Conservation (phyloP, 2,113 vertebrate genomes). For the Hippolais icterina region DNA sequence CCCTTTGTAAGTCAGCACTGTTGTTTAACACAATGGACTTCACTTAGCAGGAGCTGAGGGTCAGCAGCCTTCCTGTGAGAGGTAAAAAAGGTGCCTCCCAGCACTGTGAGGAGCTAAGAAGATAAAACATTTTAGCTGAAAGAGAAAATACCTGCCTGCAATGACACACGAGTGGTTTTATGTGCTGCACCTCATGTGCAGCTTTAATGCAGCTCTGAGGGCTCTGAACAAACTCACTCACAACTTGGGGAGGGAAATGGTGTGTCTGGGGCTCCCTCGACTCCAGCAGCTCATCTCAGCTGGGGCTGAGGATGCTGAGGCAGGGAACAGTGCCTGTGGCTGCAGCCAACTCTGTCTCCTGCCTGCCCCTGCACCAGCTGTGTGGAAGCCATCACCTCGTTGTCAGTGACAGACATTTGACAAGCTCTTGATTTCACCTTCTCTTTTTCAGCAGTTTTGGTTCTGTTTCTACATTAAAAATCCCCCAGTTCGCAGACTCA, state of each 20-base stretch:
- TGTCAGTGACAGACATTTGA: background rate
- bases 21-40: constrained; percentile 42
- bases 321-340: background rate
- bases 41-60: constrained; percentile 6
- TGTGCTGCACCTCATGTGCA: background rate
- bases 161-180: background rate
- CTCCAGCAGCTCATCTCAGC: background rate
- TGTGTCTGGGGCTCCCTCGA: background rate
- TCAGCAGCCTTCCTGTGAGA: constrained; percentile 11
- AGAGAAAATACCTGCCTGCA: background rate
- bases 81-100: constrained; percentile 30
- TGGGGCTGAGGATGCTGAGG: background rate
- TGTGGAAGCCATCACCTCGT: too few species aligned
- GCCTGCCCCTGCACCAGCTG: background rate
- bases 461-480: background rate
- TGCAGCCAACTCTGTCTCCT: background rate
- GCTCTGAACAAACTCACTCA: background rate
- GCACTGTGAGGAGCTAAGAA: constrained; percentile 3
- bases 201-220: background rate
- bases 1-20: background rate
- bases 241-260: background rate
- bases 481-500: accelerated
- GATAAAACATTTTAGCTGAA: background rate
- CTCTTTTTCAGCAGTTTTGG: background rate
- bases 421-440: background rate